Evolutionary conservation across 1,140 invertebrate species (phyloP), one percentile per base, ranked within the genome.

Genomic region (Tetranychus urticae): DNA sequence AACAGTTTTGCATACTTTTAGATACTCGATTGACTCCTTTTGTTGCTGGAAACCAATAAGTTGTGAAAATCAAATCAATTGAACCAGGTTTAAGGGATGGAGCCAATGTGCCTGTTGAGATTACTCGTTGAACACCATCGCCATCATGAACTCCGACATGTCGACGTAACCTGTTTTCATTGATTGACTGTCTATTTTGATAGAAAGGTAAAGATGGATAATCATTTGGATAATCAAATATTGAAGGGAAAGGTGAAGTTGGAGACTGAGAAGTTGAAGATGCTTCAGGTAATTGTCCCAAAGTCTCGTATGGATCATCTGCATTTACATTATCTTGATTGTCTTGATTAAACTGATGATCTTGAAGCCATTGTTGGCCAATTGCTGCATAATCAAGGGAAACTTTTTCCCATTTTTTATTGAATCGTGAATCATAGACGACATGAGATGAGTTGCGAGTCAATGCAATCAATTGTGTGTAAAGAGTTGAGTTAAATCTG

Each of bases 391-490:
- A 76, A 63, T 77, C 74, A 3, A 74, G 61, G 65, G 69, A 70
- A 34, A 66, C 65, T 2, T 66, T 65, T 36, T 56, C 55, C 60
- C 71, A 70, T 64, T 76, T 74, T 7, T 70, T 61, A 14, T 63
- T 61, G 23, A 66, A 68, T 62, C 74, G 67, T 3, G 68, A 66
- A 56, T 71, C 74, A 58, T 76, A 65, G 50, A 69, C 62, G 34
- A 58, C 62, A 55, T 50, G 45, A 6, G 63, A 58, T 47, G 8
- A 60, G 14, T 58, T 56, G n/a, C n/a, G 13, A 5, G 78, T 81
- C n/a, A 86, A 72, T 0, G 81, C 84, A 64, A 79, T 79, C 4
- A 87, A 70, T 68, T 79, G 80, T 23, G 79, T 78, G 45, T 79
- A 75, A 46, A 81, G 70, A 56, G 79, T 77, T 47, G 71, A 64